Percentiles rank a stretch among this genome's conserved stretches.
Conservation (phyloP, 2,888 invertebrate species). For the Arge pagana region DNA sequence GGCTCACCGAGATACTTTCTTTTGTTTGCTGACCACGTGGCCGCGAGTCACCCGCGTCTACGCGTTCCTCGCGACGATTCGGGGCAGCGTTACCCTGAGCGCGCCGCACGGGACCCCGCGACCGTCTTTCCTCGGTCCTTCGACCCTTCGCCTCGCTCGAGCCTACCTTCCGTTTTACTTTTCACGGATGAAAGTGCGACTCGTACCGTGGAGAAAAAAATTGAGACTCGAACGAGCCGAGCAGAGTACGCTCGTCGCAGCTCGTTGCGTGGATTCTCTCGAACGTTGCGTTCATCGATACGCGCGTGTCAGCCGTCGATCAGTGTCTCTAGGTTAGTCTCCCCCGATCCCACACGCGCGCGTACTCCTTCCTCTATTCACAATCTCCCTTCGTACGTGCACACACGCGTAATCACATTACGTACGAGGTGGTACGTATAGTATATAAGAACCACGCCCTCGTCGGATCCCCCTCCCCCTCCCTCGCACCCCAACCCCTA, state of each 20-base stretch:
- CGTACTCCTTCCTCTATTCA: background rate
- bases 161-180: background rate
- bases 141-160: background rate
- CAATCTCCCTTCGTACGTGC: background rate
- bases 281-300: too few species aligned
- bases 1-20: constrained; percentile 24
- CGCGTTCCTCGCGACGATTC: too few species aligned
- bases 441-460: constrained; percentile 56
- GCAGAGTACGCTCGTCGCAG: background rate
- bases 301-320: too few species aligned
- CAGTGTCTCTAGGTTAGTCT: too few species aligned
- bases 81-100: too few species aligned
- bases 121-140: background rate
- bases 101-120: background rate
- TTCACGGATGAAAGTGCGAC: background rate
- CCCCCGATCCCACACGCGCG: background rate
- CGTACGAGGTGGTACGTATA: constrained; percentile 22
- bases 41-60: constrained; percentile 1
- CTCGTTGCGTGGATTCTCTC: background rate
- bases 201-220: background rate
- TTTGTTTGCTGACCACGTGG: constrained; percentile 25
- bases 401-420: constrained; percentile 29
- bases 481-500: constrained; percentile 52
- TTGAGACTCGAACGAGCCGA: background rate
- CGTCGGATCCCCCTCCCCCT: constrained; percentile 39